These are phyloP conservation scores for Blomia tropicalis DNA, from an alignment of 2,888 invertebrate species.

Conservation along the genomic window DNA sequence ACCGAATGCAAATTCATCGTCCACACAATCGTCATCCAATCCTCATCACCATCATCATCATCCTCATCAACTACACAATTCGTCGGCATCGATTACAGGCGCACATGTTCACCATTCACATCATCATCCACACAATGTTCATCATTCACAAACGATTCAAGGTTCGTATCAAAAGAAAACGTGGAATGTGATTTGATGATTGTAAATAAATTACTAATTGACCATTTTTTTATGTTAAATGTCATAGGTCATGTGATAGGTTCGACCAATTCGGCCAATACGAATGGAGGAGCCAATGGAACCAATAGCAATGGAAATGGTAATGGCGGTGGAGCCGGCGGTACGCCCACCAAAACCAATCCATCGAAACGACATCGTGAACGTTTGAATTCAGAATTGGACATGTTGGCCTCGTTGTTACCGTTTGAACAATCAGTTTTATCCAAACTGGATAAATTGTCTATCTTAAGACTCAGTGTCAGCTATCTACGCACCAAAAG, in stretches of 20 bases:
- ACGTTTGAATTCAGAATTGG: slow-evolving; percentile 90
- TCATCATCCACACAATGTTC: neutral
- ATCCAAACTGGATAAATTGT: slow-evolving; percentile 91
- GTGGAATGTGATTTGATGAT: neutral
- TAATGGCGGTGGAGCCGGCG: too few relatives aligned
- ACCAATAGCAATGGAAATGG: neutral
- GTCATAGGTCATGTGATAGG: slow-evolving; percentile 3
- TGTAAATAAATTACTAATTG: neutral
- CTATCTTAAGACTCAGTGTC: slow-evolving; percentile 89
- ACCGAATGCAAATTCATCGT: neutral
- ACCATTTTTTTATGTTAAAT: neutral
- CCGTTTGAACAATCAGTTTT: slow-evolving; percentile 96
- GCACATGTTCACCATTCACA: neutral
- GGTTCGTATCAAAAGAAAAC: neutral
- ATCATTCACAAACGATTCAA: slow-evolving; percentile 4
- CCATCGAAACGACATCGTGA: slow-evolving; percentile 96
- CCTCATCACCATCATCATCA: neutral
- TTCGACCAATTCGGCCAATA: neutral
- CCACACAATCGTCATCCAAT: neutral
- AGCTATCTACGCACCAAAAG: slow-evolving; percentile 96
- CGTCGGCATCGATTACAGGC: neutral
- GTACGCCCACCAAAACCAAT: slow-evolving; percentile 89
- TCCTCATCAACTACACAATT: too few relatives aligned
- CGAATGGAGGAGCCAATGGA: too few relatives aligned
- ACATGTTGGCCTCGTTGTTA: slow-evolving; percentile 79